These are phyloP conservation scores for Tiliqua scincoides DNA, from an alignment of 2,113 vertebrate species.

Conservation along the genomic window DNA sequence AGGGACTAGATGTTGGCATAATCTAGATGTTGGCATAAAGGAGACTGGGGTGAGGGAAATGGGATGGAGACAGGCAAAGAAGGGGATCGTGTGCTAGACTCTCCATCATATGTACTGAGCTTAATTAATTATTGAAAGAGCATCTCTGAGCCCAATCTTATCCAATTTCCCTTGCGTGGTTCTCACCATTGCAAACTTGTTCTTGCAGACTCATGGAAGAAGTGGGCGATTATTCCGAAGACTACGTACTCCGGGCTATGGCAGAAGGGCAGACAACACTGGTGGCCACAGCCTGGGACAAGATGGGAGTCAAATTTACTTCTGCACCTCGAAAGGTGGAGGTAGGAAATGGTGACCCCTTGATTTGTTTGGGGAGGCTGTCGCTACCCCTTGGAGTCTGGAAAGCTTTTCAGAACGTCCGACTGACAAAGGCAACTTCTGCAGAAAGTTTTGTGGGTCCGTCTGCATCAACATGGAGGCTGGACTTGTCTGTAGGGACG, in stretches of 20 bases:
- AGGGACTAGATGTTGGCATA: no score
- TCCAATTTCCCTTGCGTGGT: no score
- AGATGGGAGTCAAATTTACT: slow-evolving; percentile 64
- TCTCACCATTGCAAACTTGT: background rate
- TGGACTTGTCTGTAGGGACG: background rate
- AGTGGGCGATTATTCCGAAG: slow-evolving; percentile 64
- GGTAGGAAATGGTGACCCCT: slow-evolving; percentile 40
- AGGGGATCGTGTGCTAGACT: no score
- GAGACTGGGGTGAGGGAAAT: no score
- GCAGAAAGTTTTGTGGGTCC: background rate
- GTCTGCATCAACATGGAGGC: background rate
- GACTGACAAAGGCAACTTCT: background rate
- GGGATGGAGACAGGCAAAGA: no score
- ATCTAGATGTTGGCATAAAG: no score
- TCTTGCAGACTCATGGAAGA: slow-evolving; percentile 62
- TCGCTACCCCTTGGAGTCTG: background rate
- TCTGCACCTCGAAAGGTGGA: slow-evolving; percentile 70
- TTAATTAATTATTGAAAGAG: no score
- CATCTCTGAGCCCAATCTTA: no score
- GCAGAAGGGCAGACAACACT: slow-evolving; percentile 72
- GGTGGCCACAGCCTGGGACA: slow-evolving; percentile 68
- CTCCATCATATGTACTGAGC: no score
- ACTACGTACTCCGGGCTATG: slow-evolving; percentile 67
- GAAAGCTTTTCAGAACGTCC: background rate
- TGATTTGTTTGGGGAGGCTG: background rate